phyloP scores from a whole-genome alignment of 2,888 invertebrate genomes.

The Pemphredon lugubris region DNA sequence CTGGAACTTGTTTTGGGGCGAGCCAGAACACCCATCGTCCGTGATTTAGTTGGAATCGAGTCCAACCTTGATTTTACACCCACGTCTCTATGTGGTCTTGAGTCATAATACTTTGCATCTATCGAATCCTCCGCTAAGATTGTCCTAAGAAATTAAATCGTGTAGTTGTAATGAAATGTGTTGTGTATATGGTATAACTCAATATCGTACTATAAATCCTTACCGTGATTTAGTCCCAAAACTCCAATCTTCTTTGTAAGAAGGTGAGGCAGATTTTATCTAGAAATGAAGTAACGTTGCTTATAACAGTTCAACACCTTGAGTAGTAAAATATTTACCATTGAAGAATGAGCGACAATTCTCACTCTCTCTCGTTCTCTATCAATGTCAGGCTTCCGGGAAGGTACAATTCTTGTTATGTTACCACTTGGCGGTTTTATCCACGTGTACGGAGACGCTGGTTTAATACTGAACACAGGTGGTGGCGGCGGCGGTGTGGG shows the following conservation, averaged over 20 bases:
- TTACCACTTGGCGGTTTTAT: conserved; percentile 70
- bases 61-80: conserved; percentile 82
- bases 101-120: conserved; percentile 73
- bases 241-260: conserved; percentile 74
- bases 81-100: conserved; percentile 72
- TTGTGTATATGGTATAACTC: background rate
- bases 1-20: conserved; percentile 80
- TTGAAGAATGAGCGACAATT: conserved; percentile 69
- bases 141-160: conserved; percentile 61
- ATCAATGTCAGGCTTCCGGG: conserved; percentile 54
- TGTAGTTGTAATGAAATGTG: background rate
- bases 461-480: conserved; percentile 77
- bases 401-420: conserved; percentile 52
- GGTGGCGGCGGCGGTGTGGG: conserved; percentile 77
- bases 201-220: background rate
- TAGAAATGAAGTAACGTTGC: conserved; percentile 35
- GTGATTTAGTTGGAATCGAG: conserved; percentile 74
- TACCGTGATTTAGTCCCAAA: conserved; percentile 76
- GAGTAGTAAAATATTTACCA: too few species aligned
- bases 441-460: conserved; percentile 76
- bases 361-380: conserved; percentile 72
- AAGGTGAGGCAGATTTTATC: conserved; percentile 65
- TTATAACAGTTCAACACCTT: background rate
- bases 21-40: conserved; percentile 73
- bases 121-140: conserved; percentile 71